Conservation (phyloP, 2,797 vertebrate genomes). For the Chiroxiphia lanceolata region DNA sequence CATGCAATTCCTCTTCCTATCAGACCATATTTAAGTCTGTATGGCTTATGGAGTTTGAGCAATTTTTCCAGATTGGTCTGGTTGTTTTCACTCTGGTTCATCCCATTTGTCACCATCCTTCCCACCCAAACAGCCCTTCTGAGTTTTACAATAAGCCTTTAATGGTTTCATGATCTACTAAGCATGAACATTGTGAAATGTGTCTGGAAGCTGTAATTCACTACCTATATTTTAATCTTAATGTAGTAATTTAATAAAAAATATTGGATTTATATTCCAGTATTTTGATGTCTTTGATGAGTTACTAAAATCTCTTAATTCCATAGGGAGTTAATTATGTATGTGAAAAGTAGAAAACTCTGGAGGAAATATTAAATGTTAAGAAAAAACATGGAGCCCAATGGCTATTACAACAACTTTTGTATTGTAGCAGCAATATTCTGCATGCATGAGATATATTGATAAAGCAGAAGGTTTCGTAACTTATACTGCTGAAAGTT, state of each 20-base stretch:
- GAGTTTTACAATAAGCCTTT: background rate
- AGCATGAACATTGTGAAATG: background rate
- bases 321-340: background rate
- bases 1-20: background rate
- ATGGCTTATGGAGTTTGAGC: background rate
- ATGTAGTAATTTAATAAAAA: constrained; percentile 5
- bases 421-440: background rate
- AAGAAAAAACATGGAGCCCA: background rate
- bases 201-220: background rate
- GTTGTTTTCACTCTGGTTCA: background rate
- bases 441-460: background rate
- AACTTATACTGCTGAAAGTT: background rate
- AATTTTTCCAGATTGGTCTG: background rate
- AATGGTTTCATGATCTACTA: background rate
- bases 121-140: background rate
- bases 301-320: background rate
- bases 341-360: background rate
- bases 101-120: background rate
- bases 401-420: background rate
- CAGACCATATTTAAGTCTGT: background rate
- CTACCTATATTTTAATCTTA: background rate
- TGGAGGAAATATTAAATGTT: background rate
- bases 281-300: background rate
- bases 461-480: background rate
- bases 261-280: background rate